These are phyloP conservation scores for Bradypus variegatus DNA, from an alignment of 2,797 vertebrate species.

Conservation along the genomic window DNA sequence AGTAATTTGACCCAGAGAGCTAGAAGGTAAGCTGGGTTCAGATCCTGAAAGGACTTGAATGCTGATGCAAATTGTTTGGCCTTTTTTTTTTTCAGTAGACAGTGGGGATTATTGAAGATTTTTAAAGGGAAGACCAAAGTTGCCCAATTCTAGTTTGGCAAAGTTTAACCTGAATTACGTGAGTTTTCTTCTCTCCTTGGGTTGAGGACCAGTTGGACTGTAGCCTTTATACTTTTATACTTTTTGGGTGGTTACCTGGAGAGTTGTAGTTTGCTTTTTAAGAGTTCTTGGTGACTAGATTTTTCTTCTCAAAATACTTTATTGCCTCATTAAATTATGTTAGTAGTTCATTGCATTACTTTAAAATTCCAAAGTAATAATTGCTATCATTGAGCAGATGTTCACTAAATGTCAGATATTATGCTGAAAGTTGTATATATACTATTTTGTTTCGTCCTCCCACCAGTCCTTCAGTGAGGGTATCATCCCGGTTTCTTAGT, in stretches of 20 bases:
- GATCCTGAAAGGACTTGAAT: background rate
- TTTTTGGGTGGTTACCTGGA: background rate
- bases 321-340: background rate
- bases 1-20: background rate
- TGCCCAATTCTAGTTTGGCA: background rate
- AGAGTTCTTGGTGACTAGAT: background rate
- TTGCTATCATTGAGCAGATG: background rate
- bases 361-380: background rate
- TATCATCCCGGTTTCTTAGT: background rate
- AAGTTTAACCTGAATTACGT: background rate
- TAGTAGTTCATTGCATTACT: background rate
- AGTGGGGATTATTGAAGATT: background rate
- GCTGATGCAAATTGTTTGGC: background rate
- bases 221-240: background rate
- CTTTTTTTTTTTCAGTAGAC: background rate
- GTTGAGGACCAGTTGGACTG: background rate
- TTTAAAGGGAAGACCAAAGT: background rate
- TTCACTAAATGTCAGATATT: background rate
- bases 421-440: background rate
- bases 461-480: background rate
- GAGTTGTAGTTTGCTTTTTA: conserved; percentile 24
- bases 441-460: background rate
- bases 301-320: background rate
- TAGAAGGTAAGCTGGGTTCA: background rate
- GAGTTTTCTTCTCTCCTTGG: background rate